A percentile compares a stretch with the other conserved stretches of the same genome.
These are phyloP conservation scores for Philhelius pedissequus DNA, from an alignment of 2,888 invertebrate genomes.

Conservation along the genomic window DNA sequence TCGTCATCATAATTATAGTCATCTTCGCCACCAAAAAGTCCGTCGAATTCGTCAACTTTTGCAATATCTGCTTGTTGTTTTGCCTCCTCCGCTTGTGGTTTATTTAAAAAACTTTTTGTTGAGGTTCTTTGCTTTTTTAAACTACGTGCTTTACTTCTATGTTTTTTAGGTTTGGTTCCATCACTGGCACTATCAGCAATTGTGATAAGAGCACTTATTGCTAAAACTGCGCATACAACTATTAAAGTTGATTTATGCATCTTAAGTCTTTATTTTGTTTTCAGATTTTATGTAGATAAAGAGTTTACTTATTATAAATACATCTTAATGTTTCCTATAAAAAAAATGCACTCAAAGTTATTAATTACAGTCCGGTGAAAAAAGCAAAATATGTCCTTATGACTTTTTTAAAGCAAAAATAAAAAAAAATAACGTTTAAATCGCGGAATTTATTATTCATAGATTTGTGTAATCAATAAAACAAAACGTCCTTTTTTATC, in stretches of 20 bases:
- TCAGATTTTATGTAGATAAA: background rate
- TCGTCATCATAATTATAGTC: slow-evolving; percentile 71
- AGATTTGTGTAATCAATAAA: too few relatives aligned
- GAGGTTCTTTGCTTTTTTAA: slow-evolving; percentile 10
- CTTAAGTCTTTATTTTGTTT: slow-evolving; percentile 9
- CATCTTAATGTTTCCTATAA: background rate
- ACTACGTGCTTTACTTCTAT: slow-evolving; percentile 1
- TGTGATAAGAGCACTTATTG: slow-evolving; percentile 17
- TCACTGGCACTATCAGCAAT: slow-evolving; percentile 13
- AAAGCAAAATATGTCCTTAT: background rate
- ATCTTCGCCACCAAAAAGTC: slow-evolving; percentile 69
- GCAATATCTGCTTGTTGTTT: slow-evolving; percentile 69
- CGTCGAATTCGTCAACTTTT: slow-evolving; percentile 70
- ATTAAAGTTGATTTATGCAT: slow-evolving; percentile 55
- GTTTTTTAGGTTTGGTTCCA: background rate
- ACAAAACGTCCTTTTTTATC: too few relatives aligned
- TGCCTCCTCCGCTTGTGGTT: slow-evolving; percentile 72
- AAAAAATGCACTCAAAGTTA: background rate
- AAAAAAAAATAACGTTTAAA: too few relatives aligned
- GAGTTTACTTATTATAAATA: slow-evolving; percentile 11
- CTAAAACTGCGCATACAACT: slow-evolving; percentile 49
- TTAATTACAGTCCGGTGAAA: background rate
- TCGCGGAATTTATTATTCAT: too few relatives aligned
- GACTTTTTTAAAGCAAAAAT: too few relatives aligned
- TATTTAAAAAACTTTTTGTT: slow-evolving; percentile 50